Evolutionary conservation across 30 jellyfish, hydroid and myxozoan genomes (phyloP).

Genomic region (Pseudorhiza aurosa): DNA sequence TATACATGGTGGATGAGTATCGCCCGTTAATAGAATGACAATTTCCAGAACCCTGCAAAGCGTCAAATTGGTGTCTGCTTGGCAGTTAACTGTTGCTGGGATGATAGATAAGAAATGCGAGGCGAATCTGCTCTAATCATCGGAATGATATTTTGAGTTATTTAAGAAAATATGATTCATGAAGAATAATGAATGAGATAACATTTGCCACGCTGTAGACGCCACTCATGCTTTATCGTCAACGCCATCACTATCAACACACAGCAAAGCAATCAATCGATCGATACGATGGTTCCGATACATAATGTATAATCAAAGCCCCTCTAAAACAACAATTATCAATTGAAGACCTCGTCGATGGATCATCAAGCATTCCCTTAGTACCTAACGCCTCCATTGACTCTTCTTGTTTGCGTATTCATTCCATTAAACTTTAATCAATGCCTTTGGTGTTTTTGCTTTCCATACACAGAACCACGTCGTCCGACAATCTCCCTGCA

Average conservation of each 20-base stretch:
- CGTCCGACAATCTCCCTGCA: too few relatives aligned
- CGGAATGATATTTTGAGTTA: not conserved
- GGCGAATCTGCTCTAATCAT: too few relatives aligned
- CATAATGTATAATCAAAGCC: conserved; percentile 34
- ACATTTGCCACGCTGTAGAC: conserved; percentile 19
- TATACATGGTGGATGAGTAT: too few relatives aligned
- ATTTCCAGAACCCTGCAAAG: too few relatives aligned
- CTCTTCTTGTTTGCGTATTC: conserved; percentile 44
- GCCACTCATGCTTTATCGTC: not conserved
- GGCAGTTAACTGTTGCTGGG: too few relatives aligned
- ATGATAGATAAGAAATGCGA: too few relatives aligned
- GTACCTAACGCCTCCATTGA: conserved; percentile 46
- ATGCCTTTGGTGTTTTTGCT: not conserved
- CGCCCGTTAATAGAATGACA: too few relatives aligned
- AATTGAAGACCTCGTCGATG: conserved; percentile 10
- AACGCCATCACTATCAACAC: too few relatives aligned
- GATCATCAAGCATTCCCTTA: conserved; percentile 64
- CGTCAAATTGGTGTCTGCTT: too few relatives aligned
- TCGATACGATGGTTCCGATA: not conserved
- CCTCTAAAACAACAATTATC: conserved; percentile 46
- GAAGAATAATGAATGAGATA: not conserved
- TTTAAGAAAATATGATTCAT: not conserved
- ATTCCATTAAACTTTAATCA: conserved; percentile 60
- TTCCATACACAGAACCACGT: too few relatives aligned
- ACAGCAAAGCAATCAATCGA: not conserved